Percentiles rank a stretch among this genome's conserved stretches.
Conservation (phyloP, 2,888 invertebrate species). For the Tupiocoris notatus region DNA sequence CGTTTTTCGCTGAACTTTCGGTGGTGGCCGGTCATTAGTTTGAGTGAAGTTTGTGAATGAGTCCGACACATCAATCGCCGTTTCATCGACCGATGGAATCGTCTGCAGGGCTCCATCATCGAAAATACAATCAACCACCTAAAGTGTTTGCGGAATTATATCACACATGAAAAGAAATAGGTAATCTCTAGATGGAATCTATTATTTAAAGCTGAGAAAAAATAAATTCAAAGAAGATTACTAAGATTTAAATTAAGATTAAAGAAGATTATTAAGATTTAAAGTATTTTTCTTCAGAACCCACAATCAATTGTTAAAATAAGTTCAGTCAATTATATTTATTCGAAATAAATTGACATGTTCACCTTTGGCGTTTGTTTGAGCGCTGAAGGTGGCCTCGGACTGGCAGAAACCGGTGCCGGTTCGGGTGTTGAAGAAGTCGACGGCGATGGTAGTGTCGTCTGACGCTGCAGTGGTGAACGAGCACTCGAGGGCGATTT, state of each 20-base stretch:
- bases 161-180: too few relatives aligned
- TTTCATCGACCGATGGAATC: background rate
- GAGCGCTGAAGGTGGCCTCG: background rate
- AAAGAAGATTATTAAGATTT: background rate
- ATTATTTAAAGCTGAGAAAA: too few relatives aligned
- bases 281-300: too few relatives aligned
- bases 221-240: background rate
- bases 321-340: background rate
- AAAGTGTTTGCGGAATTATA: too few relatives aligned
- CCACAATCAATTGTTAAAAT: too few relatives aligned
- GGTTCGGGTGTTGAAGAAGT: background rate
- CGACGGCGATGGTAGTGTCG: background rate
- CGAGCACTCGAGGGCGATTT: background rate
- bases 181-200: background rate
- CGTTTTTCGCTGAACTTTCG: constrained; percentile 10
- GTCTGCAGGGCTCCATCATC: background rate
- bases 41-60: background rate
- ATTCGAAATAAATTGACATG: background rate
- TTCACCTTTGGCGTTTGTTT: background rate
- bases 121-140: background rate
- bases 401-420: background rate
- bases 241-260: background rate
- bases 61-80: background rate
- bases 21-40: background rate
- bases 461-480: background rate